Percentiles rank a stretch among this genome's conserved stretches.
Conservation (phyloP, 2,113 vertebrate species). For the Hemicordylus capensis region DNA sequence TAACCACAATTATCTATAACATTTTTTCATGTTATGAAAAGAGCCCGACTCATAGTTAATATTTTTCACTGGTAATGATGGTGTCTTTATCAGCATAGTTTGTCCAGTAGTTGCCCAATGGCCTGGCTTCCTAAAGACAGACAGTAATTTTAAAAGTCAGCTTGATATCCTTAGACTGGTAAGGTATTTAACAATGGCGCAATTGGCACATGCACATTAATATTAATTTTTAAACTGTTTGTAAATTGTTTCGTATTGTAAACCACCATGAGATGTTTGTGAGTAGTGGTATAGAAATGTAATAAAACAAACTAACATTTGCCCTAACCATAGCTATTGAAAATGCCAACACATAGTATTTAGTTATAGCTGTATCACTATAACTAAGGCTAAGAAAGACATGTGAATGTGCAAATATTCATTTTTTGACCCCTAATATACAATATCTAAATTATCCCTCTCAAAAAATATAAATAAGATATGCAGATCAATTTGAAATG, state of each 20-base stretch:
- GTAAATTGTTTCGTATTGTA: too few relatives aligned
- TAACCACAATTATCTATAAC: not conserved
- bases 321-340: not conserved
- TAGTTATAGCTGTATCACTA: too few relatives aligned
- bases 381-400: not conserved
- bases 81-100: slow-evolving; percentile 15
- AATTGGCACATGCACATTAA: not conserved
- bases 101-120: not conserved
- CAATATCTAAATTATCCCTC: not conserved
- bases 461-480: not conserved
- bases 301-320: not conserved
- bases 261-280: too few relatives aligned
- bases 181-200: not conserved
- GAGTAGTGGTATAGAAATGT: too few relatives aligned
- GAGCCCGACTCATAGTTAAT: not conserved
- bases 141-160: not conserved
- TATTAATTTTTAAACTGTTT: too few relatives aligned
- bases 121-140: slow-evolving; percentile 23
- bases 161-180: not conserved
- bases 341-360: not conserved
- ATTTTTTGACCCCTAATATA: not conserved
- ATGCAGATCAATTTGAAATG: not conserved
- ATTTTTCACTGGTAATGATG: slow-evolving; percentile 6
- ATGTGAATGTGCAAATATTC: not conserved
- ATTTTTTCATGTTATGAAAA: not conserved